phyloP scores from a whole-genome alignment of 2,888 invertebrate species.

The Caenorhabditis virilis region DNA sequence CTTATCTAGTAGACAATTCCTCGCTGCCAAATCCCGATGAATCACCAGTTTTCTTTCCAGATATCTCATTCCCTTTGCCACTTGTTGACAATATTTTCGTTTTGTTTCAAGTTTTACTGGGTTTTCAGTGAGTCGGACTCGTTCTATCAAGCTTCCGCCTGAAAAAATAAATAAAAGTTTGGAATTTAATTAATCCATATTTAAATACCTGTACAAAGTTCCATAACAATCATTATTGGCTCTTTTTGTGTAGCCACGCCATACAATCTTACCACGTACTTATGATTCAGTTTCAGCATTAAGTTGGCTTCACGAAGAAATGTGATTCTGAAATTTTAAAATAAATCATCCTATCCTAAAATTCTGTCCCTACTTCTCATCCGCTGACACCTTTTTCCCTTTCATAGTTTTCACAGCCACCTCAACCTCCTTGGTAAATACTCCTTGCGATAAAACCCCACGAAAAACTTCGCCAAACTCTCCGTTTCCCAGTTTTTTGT shows the following conservation, averaged over 20 bases:
- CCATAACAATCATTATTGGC: slow-evolving; percentile 61
- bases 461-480: slow-evolving; percentile 56
- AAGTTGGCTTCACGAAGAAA: slow-evolving; percentile 58
- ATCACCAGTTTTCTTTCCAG: slow-evolving; percentile 50
- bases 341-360: too few species aligned
- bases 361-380: slow-evolving; percentile 37
- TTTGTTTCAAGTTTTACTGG: slow-evolving; percentile 5
- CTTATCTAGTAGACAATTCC: slow-evolving; percentile 46
- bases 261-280: slow-evolving; percentile 49
- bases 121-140: too few species aligned
- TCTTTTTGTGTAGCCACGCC: slow-evolving; percentile 55
- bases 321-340: slow-evolving; percentile 34
- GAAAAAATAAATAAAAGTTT: too few species aligned
- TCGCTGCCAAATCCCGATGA: slow-evolving; percentile 52
- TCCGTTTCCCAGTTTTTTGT: slow-evolving; percentile 49
- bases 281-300: slow-evolving; percentile 54
- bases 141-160: slow-evolving; percentile 40
- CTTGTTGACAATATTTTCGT: slow-evolving; percentile 37
- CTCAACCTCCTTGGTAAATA: slow-evolving; percentile 47
- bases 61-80: slow-evolving; percentile 54
- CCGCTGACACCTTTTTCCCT: slow-evolving; percentile 38
- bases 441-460: slow-evolving; percentile 37
- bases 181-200: background rate
- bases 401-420: slow-evolving; percentile 58
- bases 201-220: slow-evolving; percentile 36